Conservation (phyloP, 2,113 vertebrate species). For the Chaetops frenatus region DNA sequence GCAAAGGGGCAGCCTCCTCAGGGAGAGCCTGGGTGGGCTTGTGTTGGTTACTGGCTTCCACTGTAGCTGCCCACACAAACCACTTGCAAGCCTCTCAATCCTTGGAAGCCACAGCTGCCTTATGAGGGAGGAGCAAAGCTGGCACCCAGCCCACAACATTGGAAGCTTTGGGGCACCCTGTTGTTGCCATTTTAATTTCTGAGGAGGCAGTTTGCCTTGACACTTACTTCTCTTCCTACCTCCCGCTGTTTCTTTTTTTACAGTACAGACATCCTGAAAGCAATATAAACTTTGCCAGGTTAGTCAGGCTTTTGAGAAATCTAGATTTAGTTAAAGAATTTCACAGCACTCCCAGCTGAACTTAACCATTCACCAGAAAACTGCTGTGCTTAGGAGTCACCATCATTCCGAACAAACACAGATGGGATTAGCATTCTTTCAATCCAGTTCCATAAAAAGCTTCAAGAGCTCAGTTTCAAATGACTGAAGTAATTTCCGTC, state of each 20-base stretch:
- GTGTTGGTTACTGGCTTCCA: not conserved
- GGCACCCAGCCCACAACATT: not conserved
- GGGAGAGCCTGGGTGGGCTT: slow-evolving; percentile 12
- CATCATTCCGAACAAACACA: slow-evolving; percentile 29
- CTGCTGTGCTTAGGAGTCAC: slow-evolving; percentile 36
- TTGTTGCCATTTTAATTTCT: slow-evolving; percentile 21
- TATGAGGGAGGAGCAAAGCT: not conserved
- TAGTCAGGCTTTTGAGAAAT: slow-evolving; percentile 36
- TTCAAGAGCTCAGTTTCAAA: slow-evolving; percentile 31
- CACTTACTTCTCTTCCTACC: slow-evolving; percentile 37
- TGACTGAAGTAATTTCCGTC: slow-evolving; percentile 30
- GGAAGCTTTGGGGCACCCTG: slow-evolving; percentile 4
- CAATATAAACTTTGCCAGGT: slow-evolving; percentile 36
- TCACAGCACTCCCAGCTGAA: not conserved
- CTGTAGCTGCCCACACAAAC: not conserved
- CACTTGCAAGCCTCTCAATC: not conserved
- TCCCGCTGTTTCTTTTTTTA: not conserved
- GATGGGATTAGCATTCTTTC: slow-evolving; percentile 51
- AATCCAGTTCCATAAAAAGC: slow-evolving; percentile 52
- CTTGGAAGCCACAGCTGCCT: not conserved
- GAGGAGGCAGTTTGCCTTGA: not conserved
- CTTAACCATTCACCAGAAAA: slow-evolving; percentile 13
- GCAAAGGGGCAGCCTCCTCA: not conserved
- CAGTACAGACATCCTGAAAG: slow-evolving; percentile 23
- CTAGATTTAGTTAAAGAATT: slow-evolving; percentile 37